Conservation (phyloP, 2,113 vertebrate genomes). For the Diadophis punctatus region DNA sequence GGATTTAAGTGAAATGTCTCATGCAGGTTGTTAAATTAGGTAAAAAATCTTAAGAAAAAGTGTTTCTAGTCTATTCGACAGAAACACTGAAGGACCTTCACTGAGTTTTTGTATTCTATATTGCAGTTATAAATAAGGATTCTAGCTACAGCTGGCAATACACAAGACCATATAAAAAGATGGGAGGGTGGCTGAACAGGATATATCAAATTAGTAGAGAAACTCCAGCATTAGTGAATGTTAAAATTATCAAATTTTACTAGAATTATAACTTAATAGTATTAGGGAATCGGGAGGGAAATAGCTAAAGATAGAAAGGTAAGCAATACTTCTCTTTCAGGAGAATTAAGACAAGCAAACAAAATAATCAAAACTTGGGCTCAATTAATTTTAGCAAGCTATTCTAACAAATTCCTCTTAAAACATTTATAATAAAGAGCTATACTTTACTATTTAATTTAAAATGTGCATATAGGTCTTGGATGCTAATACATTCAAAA, state of each 20-base stretch:
- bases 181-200: background rate
- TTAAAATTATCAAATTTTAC: background rate
- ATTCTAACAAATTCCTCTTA: background rate
- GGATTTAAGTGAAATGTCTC: background rate
- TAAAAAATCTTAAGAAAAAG: background rate
- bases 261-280: background rate
- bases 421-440: background rate
- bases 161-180: background rate
- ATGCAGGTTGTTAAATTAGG: background rate
- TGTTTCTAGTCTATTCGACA: background rate
- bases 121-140: background rate
- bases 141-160: background rate
- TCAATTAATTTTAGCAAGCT: background rate
- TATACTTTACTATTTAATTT: constrained; percentile 23
- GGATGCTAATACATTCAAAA: constrained; percentile 12
- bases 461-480: constrained; percentile 17
- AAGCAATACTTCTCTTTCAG: background rate
- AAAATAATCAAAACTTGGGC: background rate
- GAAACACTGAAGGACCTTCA: background rate
- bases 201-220: background rate
- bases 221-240: background rate
- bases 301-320: background rate
- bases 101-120: background rate
- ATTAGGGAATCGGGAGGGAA: background rate
- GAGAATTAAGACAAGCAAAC: background rate